Evolutionary conservation across 2,888 invertebrate genomes (phyloP).

Genomic region (Eupithecia centaureata): DNA sequence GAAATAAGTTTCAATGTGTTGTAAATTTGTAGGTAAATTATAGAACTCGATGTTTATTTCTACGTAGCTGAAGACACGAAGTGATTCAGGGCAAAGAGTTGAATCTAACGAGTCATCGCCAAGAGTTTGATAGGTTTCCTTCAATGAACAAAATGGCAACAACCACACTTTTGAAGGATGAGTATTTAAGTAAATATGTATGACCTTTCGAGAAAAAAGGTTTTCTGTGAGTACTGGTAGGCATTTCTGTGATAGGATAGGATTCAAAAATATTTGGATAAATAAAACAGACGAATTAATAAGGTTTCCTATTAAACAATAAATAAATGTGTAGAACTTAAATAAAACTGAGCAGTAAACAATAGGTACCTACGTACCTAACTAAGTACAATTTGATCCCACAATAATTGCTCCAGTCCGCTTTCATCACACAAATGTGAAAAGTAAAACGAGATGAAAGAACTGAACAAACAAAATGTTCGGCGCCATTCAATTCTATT

Average conservation of each 20-base stretch:
- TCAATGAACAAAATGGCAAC: background rate
- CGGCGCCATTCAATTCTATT: background rate
- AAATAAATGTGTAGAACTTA: too few species aligned
- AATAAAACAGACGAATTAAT: background rate
- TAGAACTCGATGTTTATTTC: background rate
- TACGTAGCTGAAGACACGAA: too few species aligned
- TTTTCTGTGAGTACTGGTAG: too few species aligned
- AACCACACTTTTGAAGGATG: too few species aligned
- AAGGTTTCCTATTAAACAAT: too few species aligned
- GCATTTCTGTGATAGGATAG: too few species aligned
- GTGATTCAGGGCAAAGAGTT: too few species aligned
- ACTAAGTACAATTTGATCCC: background rate
- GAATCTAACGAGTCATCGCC: background rate
- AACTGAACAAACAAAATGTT: background rate
- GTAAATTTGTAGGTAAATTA: background rate
- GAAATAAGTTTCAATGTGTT: conserved; percentile 1
- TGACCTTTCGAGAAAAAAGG: too few species aligned
- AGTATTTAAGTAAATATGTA: too few species aligned
- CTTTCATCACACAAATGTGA: background rate
- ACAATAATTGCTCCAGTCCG: background rate
- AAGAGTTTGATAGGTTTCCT: background rate
- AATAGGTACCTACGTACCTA: background rate
- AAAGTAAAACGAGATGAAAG: background rate
- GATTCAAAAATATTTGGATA: background rate
- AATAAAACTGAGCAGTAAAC: background rate